These are phyloP conservation scores for Hermodice carunculata DNA, from an alignment of 2,888 invertebrate genomes.

Conservation along the genomic window DNA sequence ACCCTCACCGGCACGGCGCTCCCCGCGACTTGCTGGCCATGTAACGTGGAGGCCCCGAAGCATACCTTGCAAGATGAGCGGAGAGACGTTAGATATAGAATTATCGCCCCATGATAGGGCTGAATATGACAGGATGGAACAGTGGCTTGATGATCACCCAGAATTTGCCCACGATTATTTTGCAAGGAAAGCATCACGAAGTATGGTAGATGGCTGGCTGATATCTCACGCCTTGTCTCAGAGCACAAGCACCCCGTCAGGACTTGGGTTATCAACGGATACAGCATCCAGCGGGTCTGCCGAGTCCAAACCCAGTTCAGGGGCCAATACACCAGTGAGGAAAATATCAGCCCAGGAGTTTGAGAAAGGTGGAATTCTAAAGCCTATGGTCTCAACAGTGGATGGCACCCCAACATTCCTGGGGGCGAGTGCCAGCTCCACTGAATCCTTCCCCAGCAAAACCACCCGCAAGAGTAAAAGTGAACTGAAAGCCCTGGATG, in stretches of 20 bases:
- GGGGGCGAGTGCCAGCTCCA: conserved; percentile 59
- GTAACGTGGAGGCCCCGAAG: too few relatives aligned
- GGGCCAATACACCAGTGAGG: conserved; percentile 93
- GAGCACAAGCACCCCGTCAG: conserved; percentile 49
- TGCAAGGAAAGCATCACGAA: conserved; percentile 89
- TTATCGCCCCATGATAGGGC: too few relatives aligned
- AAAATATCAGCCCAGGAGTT: conserved; percentile 97
- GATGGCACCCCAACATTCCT: conserved; percentile 96
- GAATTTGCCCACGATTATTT: conserved; percentile 97
- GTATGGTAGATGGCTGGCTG: conserved; percentile 94
- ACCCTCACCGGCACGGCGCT: too few relatives aligned
- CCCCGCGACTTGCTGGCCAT: too few relatives aligned
- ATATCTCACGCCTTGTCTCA: conserved; percentile 71
- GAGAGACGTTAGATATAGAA: too few relatives aligned
- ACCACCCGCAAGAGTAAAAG: conserved; percentile 70
- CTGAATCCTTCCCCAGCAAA: conserved; percentile 62
- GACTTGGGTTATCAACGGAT: conserved; percentile 27
- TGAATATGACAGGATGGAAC: conserved; percentile 77
- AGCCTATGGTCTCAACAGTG: conserved; percentile 89
- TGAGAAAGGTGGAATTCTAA: conserved; percentile 85
- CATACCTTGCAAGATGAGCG: too few relatives aligned
- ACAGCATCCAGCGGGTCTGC: conserved; percentile 55
- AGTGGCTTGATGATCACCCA: conserved; percentile 97
- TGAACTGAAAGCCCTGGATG: conserved; percentile 71
- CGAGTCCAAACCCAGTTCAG: conserved; percentile 82